phyloP scores from a whole-genome alignment of 2,113 vertebrate genomes.

The Suncus etruscus region DNA sequence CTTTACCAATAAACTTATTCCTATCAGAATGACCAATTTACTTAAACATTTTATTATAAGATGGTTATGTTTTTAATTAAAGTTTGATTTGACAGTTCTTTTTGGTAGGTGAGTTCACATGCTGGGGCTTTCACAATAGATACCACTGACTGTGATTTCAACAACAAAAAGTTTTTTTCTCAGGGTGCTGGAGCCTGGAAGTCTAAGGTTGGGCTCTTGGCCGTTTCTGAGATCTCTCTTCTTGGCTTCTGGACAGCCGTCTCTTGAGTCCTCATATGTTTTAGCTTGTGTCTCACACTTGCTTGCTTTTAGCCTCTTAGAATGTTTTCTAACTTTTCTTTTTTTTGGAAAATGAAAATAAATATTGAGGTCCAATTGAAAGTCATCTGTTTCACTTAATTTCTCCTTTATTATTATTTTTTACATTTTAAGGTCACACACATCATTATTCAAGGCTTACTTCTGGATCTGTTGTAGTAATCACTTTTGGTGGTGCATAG shows the following conservation, averaged over 20 bases:
- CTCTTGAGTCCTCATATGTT: background rate
- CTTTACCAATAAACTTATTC: background rate
- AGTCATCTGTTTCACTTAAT: background rate
- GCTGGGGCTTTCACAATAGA: background rate
- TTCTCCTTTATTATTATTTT: too few relatives aligned
- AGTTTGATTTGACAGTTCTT: background rate
- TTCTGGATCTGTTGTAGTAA: too few relatives aligned
- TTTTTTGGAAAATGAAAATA: too few relatives aligned
- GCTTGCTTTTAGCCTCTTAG: background rate
- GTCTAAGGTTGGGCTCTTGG: background rate
- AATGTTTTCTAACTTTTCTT: too few relatives aligned
- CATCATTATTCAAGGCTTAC: too few relatives aligned
- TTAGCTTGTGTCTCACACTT: background rate
- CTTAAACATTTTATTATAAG: conserved; percentile 34
- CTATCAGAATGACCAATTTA: background rate
- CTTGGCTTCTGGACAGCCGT: background rate
- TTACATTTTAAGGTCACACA: too few relatives aligned
- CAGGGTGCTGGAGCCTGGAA: background rate
- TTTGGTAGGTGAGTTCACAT: background rate
- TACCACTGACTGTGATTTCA: background rate
- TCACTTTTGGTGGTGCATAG: too few relatives aligned
- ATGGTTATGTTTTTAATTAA: background rate
- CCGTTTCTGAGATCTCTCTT: background rate
- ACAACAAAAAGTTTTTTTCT: background rate
- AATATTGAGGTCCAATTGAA: background rate